phyloP scores from a whole-genome alignment of 2,113 vertebrate species.

The Machaerirhynchus nigripectus region DNA sequence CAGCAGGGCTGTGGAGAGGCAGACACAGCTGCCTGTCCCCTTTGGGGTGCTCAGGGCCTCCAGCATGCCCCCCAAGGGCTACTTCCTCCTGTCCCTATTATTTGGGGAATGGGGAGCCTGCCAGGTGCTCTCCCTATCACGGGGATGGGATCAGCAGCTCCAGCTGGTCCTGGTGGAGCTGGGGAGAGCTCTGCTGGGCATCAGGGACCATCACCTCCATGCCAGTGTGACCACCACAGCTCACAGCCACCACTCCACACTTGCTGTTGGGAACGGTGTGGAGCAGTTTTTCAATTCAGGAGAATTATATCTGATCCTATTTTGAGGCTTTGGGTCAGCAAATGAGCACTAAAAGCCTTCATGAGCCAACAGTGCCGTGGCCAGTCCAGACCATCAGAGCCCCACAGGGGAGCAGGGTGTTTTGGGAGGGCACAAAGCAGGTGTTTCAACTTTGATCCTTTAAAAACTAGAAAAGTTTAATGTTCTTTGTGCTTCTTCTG shows the following conservation, averaged over 20 bases:
- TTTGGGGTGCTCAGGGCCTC: not conserved
- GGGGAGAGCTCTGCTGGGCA: too few species aligned
- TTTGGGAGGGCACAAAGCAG: not conserved
- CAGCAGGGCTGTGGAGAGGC: accelerated
- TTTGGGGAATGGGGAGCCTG: accelerated
- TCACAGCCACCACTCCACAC: not conserved
- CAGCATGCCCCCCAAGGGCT: not conserved
- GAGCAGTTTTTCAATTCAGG: not conserved
- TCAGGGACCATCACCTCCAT: accelerated
- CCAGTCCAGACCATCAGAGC: not conserved
- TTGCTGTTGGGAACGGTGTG: accelerated
- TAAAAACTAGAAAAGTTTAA: not conserved
- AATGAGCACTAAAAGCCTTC: not conserved
- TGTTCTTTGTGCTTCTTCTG: not conserved
- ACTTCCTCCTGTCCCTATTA: not conserved
- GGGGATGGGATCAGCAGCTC: not conserved
- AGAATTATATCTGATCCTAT: not conserved
- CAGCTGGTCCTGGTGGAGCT: not conserved
- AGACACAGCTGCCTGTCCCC: not conserved
- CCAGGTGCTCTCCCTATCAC: accelerated
- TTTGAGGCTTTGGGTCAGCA: not conserved
- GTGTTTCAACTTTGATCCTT: not conserved
- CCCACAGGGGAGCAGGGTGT: accelerated
- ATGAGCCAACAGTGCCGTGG: accelerated
- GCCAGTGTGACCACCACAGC: accelerated